phyloP scores from a whole-genome alignment of 2,113 vertebrate species.

The Macrotis lagotis region DNA sequence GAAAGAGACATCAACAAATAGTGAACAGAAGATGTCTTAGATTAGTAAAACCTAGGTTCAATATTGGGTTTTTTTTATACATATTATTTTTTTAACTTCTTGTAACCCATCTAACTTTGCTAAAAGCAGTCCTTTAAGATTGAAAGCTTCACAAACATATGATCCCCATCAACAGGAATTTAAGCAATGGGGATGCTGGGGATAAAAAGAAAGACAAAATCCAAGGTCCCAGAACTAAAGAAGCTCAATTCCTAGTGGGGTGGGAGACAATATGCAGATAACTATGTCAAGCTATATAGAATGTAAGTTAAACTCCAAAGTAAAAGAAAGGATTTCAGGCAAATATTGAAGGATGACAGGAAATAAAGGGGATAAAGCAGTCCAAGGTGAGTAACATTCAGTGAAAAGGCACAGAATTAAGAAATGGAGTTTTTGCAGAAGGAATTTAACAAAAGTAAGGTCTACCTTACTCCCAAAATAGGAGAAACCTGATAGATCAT shows the following conservation, averaged over 20 bases:
- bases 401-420: background rate
- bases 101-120: background rate
- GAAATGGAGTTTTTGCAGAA: background rate
- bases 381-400: background rate
- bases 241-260: background rate
- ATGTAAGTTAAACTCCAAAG: background rate
- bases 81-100: background rate
- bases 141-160: background rate
- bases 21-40: background rate
- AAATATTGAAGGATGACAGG: background rate
- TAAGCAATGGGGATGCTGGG: background rate
- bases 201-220: background rate
- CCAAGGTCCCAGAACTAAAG: background rate
- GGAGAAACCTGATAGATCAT: background rate
- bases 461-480: background rate
- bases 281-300: background rate
- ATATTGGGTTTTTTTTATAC: background rate
- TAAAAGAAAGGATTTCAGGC: background rate
- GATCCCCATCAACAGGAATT: background rate
- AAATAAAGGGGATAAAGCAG: background rate
- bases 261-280: background rate
- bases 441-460: background rate
- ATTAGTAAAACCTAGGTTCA: background rate
- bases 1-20: background rate
- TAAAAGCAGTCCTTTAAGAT: background rate